Base-by-base conservation (phyloP, 2,113 vertebrate genomes). In the Hippocampus zosterae region DNA sequence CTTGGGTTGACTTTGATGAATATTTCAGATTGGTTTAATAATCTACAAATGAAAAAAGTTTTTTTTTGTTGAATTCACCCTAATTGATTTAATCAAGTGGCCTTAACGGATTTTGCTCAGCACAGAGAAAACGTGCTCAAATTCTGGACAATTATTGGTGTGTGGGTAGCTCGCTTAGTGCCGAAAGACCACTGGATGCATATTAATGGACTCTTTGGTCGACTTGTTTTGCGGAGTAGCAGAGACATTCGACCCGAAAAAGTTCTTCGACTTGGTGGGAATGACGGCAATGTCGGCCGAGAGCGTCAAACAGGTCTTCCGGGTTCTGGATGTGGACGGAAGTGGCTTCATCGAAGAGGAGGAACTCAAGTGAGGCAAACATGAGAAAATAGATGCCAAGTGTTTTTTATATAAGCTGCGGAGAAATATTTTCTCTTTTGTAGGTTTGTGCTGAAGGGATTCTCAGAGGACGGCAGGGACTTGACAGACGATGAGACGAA, bases 291-390 rank as follows among this genome's bases (percentile, higher is more conserved):
- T 97, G 88, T 91, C 88, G 11, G 77, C 87, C 0, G 95, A 96
- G 1, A 93, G 94, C 0, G 90, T 98, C 81, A 95, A 93, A 88
- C 94, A 94, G 91, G 92, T 95, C 80, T 99, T 98, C 87, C 87
- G 91, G 78, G 94, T 95, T 69, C 92, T 99, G 87, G 97, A 99
- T 44, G 95, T 96, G 81, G 96, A 98, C 46, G 85, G 82, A 59
- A 98, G 95, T 0, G 96, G 96, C 76, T 98, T 92, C 89, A 98
- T 99, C 0, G 97, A 99, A 88, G 93, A 96, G 79, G 96, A 95
- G 0, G 96, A 99, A 88, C 88, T 99, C 73, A 95, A 92, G 97
- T 99, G 87, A 95, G 94, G 71, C 1, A 3, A 37, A 40, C n/a
- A 41, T 4, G 10, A 56, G 6, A 68, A 46, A 10, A 52, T 50